phyloP scores from a whole-genome alignment of 64 coral and sea anemone genomes.

The Hydrozoanthus tunicans region DNA sequence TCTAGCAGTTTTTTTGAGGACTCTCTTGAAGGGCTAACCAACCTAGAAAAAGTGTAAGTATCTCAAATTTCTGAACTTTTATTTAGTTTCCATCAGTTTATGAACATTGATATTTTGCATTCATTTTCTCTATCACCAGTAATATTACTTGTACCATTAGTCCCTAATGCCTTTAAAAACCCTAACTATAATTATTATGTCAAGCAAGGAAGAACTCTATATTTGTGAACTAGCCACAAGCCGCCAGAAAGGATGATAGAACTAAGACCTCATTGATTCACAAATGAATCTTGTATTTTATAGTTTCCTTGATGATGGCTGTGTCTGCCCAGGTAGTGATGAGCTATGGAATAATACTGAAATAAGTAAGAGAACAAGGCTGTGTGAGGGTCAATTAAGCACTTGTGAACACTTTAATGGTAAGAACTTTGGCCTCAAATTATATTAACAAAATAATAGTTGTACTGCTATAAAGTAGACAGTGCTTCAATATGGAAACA shows the following conservation, averaged over 20 bases:
- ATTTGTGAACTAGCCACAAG: too few species aligned
- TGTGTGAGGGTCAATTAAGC: slow-evolving; percentile 13
- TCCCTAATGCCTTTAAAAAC: too few species aligned
- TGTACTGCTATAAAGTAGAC: too few species aligned
- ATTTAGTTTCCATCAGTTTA: background rate
- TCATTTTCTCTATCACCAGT: too few species aligned
- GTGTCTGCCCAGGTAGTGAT: slow-evolving; percentile 21
- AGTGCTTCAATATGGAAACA: too few species aligned
- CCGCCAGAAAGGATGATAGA: background rate
- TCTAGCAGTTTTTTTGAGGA: slow-evolving; percentile 33
- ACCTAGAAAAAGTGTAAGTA: slow-evolving; percentile 42
- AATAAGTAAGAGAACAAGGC: background rate
- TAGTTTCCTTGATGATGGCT: slow-evolving; percentile 22
- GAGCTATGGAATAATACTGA: slow-evolving; percentile 13
- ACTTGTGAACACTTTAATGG: slow-evolving; percentile 49
- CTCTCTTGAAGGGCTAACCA: slow-evolving; percentile 39
- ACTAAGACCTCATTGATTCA: background rate
- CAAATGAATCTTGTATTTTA: background rate
- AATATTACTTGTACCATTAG: too few species aligned
- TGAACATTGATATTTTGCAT: background rate
- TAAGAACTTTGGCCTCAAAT: background rate
- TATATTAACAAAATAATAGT: too few species aligned
- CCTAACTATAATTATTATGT: too few species aligned
- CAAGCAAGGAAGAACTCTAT: too few species aligned
- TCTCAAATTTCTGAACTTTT: background rate